Percentiles rank a stretch among this genome's conserved stretches.
phyloP scores from a whole-genome alignment of 2,113 vertebrate species.

The Rattus norvegicus region DNA sequence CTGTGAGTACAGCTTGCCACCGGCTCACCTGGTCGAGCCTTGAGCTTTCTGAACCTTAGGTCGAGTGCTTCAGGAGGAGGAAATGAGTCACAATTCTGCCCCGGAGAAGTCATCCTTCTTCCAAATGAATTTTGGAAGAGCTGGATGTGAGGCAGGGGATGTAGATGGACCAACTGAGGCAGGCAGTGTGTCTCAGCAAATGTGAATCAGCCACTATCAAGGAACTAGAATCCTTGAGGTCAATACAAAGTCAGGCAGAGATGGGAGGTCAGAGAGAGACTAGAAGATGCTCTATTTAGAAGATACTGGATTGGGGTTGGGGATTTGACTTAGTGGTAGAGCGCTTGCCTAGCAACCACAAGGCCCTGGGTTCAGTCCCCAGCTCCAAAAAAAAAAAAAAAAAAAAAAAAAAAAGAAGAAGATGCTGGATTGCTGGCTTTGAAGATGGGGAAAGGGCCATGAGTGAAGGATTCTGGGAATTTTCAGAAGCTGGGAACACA shows the following conservation, averaged over 20 bases:
- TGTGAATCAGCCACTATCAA: rapidly evolving
- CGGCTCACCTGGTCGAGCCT: neutral
- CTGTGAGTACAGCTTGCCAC: neutral
- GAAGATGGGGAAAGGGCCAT: neutral
- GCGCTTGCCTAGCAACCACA: no score
- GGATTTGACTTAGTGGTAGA: no score
- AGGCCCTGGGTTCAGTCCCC: no score
- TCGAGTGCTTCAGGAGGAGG: neutral
- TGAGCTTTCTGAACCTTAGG: rapidly evolving
- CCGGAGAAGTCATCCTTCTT: no score
- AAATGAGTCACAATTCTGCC: neutral
- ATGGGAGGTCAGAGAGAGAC: neutral
- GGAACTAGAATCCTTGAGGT: neutral
- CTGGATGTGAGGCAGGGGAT: neutral
- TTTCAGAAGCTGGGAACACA: neutral
- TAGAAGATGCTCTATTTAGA: no score
- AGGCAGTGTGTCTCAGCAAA: neutral
- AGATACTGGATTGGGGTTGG: no score
- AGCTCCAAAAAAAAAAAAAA: no score
- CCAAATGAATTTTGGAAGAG: neutral
- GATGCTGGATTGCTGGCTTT: neutral
- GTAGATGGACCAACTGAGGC: neutral
- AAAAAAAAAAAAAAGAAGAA: no score
- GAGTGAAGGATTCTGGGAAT: neutral
- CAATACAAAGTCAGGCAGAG: neutral